Evolutionary conservation across 1,140 invertebrate species (phyloP), one percentile per base, ranked within the genome.

Genomic region (Dufourea novaeangliae): DNA sequence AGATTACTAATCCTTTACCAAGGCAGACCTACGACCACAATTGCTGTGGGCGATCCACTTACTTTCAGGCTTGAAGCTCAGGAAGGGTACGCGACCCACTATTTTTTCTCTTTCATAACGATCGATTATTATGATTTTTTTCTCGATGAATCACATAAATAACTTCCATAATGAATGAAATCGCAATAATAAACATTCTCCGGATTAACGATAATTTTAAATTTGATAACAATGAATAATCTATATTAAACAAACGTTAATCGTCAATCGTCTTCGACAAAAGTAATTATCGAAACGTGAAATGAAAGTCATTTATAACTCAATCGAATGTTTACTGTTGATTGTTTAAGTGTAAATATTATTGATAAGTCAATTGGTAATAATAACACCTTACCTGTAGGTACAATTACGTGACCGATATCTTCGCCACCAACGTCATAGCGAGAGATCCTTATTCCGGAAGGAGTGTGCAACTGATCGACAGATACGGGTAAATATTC

Each of bases 391-490:
- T 29, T 27, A 5, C 4, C 32, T 14, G 41, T n/a, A 92, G 91
- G 6, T 97, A 97, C 86, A 97, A 97, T 90, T 97, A 97, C 80
- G 94, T 95, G 0, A 96, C 96, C 0, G 97, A 98, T 85, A 98
- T 98, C 71, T 98, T 98, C 88, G 97, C 97, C 2, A 98, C 97
- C 0, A 98, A 98, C 90, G 97, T 98, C 0, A 96, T 98, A n/a
- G 97, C 97, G 2, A 94, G 97, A 88, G 97, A 98, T 94, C 97
- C 97, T 1, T 98, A 98, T 88, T 96, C 97, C 0, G 97, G 97
- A 59, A 92, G 97, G 88, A 97, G 96, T 46, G 97, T 98, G 34
- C 97, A 97, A 85, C 92, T 98, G 0, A 98, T 98, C 76, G 97
- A 98, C 90, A 93, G 96, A 92, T 96, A 96, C 87, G 97, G 97